Conservation (phyloP, 2,113 vertebrate species). For the Abramis brama region DNA sequence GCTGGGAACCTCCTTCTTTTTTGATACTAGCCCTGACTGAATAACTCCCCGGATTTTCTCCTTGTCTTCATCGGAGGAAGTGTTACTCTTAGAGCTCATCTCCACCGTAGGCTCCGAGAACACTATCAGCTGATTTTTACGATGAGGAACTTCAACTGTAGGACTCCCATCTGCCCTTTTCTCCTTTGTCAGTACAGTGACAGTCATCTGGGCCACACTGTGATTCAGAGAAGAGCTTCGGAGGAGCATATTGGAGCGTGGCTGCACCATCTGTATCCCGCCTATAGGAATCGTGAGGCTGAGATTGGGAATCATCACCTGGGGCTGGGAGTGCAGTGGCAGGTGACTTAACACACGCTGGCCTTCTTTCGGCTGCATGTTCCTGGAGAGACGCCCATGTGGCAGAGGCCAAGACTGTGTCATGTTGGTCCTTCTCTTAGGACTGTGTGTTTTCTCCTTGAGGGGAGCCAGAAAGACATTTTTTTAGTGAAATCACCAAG, state of each 20-base stretch:
- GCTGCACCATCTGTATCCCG: conserved; percentile 94
- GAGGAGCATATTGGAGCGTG: conserved; percentile 78
- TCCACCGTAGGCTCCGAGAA: conserved; percentile 10
- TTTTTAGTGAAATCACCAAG: conserved; percentile 22
- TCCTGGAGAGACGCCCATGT: conserved; percentile 60
- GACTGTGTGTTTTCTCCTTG: conserved; percentile 35
- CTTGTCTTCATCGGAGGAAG: conserved; percentile 2
- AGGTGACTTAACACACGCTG: conserved; percentile 90
- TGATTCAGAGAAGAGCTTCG: conserved; percentile 66
- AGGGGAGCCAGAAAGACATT: conserved; percentile 38
- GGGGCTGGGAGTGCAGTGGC: conserved; percentile 92
- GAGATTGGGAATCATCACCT: conserved; percentile 77
- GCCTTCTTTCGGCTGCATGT: conserved; percentile 67
- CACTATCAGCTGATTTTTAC: conserved; percentile 27
- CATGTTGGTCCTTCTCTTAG: conserved; percentile 32
- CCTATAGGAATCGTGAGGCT: conserved; percentile 87
- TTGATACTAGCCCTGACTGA: not conserved
- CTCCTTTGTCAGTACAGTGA: conserved; percentile 51
- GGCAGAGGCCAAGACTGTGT: conserved; percentile 54
- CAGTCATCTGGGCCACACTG: conserved; percentile 60
- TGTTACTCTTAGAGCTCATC: not conserved
- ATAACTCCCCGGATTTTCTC: not conserved
- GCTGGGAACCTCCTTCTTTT: conserved; percentile 5
- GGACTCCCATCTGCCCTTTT: not conserved
- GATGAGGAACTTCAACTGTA: not conserved